phyloP scores from a whole-genome alignment of 2,797 vertebrate species.

The Tenualosa ilisha region DNA sequence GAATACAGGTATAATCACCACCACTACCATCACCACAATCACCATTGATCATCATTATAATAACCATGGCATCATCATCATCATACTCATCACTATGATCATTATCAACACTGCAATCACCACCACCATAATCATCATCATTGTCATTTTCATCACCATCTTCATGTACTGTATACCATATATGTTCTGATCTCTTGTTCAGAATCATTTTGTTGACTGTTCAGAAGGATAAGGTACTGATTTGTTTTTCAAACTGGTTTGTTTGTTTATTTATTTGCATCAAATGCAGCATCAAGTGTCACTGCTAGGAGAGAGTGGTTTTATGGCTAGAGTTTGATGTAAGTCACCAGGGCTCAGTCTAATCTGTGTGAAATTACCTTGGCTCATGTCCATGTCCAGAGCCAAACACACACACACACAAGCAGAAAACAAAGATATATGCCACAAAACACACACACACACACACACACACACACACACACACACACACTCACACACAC shows the following conservation, averaged over 20 bases:
- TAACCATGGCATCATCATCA: too few species aligned
- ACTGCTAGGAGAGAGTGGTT: not conserved
- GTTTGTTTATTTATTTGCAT: not conserved
- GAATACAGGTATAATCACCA: too few species aligned
- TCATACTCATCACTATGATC: not conserved
- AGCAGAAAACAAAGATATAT: not conserved
- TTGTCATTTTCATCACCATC: too few species aligned
- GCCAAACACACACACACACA: not conserved
- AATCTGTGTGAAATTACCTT: conserved; percentile 6
- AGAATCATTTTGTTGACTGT: not conserved
- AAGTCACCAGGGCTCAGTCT: not conserved
- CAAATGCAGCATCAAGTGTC: not conserved
- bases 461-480: not conserved
- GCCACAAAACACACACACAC: not conserved
- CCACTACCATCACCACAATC: too few species aligned
- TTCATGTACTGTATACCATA: too few species aligned
- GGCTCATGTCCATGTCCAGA: not conserved
- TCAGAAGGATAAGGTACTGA: not conserved
- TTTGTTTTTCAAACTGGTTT: not conserved
- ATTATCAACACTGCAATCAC: not conserved
- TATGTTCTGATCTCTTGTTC: too few species aligned
- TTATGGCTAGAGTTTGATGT: not conserved
- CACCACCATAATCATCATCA: too few species aligned
- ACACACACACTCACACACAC: not conserved
- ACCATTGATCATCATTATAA: too few species aligned